Evolutionary conservation across 2,113 vertebrate genomes (phyloP).

Genomic region (Speoplatyrhinus poulsoni): DNA sequence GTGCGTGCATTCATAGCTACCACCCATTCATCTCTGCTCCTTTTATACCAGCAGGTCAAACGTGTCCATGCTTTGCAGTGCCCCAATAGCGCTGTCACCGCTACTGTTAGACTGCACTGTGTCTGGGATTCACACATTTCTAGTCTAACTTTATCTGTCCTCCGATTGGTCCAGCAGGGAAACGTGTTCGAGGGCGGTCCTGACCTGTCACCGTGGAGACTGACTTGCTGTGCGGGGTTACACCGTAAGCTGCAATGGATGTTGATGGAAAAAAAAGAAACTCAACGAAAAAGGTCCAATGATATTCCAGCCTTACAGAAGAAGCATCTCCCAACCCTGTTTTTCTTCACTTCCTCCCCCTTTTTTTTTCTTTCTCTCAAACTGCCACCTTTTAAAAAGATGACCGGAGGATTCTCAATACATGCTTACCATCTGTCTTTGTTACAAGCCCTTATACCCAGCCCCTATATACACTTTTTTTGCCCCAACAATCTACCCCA

Average conservation of each 20-base stretch:
- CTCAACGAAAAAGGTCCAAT: constrained; percentile 82
- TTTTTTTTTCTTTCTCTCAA: constrained; percentile 27
- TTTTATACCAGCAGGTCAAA: constrained; percentile 20
- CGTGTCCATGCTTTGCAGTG: constrained; percentile 15
- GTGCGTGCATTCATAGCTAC: constrained; percentile 44
- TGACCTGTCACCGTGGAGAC: constrained; percentile 99
- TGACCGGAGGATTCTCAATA: constrained; percentile 62
- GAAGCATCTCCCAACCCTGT: constrained; percentile 81
- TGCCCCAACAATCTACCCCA: constrained; percentile 74
- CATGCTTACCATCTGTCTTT: constrained; percentile 60
- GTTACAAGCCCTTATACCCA: constrained; percentile 41
- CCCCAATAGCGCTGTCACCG: too few relatives aligned
- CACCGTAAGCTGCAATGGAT: constrained; percentile 99
- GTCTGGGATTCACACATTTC: neutral
- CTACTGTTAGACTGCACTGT: neutral
- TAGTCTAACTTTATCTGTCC: constrained; percentile 75
- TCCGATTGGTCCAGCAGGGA: constrained; percentile 94
- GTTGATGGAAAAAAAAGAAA: constrained; percentile 79
- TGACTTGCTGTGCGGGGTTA: constrained; percentile 99
- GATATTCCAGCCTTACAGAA: constrained; percentile 91
- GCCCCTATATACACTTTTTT: constrained; percentile 58
- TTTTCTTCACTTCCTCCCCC: constrained; percentile 24
- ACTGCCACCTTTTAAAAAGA: constrained; percentile 71
- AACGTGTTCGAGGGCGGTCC: constrained; percentile 99
- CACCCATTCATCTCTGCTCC: constrained; percentile 6